Evolutionary conservation across 2,888 invertebrate genomes (phyloP).

Genomic region (Automeris io): DNA sequence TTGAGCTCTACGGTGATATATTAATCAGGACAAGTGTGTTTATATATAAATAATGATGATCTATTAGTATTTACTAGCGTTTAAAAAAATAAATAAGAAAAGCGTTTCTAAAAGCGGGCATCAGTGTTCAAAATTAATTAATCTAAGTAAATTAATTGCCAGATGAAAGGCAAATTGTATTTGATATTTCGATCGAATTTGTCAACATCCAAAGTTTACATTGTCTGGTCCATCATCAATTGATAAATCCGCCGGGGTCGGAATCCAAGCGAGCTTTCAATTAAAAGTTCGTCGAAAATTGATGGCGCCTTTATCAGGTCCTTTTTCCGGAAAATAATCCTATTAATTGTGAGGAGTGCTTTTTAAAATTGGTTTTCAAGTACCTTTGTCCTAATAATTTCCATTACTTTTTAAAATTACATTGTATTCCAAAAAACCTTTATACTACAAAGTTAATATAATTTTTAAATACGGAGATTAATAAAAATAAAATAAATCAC

Average conservation of each 20-base stretch:
- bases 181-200: constrained; percentile 22
- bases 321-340: constrained; percentile 1
- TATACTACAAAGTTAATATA: too few relatives aligned
- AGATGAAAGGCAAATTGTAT: not conserved
- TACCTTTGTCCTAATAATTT: too few relatives aligned
- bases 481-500: too few relatives aligned
- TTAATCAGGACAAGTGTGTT: not conserved
- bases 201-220: constrained; percentile 22
- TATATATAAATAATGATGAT: not conserved
- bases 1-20: too few relatives aligned
- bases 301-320: not conserved
- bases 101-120: not conserved
- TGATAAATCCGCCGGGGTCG: constrained; percentile 5
- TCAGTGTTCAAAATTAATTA: too few relatives aligned
- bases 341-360: not conserved
- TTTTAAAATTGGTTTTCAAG: not conserved
- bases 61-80: not conserved
- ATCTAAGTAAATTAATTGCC: too few relatives aligned
- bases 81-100: not conserved
- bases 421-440: too few relatives aligned
- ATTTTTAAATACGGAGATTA: too few relatives aligned
- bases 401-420: too few relatives aligned
- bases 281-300: not conserved
- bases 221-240: constrained; percentile 9
- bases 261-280: not conserved